A percentile compares a stretch with the other conserved stretches of the same genome.
phyloP scores from a whole-genome alignment of 2,888 invertebrate species.

The Hypolimnas misippus region DNA sequence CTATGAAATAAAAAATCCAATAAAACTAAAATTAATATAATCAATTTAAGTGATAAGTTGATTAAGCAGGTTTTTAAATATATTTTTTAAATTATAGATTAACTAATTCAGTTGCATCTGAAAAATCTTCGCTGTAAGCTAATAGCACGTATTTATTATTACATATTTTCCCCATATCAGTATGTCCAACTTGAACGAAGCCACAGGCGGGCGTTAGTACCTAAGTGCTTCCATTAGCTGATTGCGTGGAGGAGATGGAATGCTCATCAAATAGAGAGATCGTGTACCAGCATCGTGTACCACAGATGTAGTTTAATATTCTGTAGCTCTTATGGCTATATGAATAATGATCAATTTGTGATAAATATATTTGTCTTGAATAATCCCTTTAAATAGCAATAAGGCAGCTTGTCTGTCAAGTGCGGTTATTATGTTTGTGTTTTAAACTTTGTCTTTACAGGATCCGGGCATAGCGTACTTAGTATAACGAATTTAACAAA shows the following conservation, averaged over 20 bases:
- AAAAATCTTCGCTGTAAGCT: background rate
- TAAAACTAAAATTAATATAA: too few species aligned
- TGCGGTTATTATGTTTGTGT: conserved; percentile 12
- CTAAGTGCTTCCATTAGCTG: conserved; percentile 35
- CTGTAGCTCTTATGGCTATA: conserved; percentile 11
- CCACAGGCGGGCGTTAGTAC: conserved; percentile 17
- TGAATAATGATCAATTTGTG: conserved; percentile 19
- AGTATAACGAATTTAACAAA: too few species aligned
- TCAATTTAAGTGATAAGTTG: too few species aligned
- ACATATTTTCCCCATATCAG: too few species aligned
- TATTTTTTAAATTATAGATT: too few species aligned
- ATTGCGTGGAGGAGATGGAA: conserved; percentile 39
- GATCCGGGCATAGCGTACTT: background rate
- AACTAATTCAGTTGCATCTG: too few species aligned
- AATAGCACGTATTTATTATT: background rate
- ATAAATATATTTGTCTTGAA: background rate
- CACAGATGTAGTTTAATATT: background rate
- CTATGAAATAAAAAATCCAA: too few species aligned
- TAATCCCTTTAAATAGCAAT: background rate
- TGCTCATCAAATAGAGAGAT: conserved; percentile 38
- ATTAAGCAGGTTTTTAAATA: too few species aligned
- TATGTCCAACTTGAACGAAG: conserved; percentile 1
- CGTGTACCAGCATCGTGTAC: conserved; percentile 2
- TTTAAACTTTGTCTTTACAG: background rate
- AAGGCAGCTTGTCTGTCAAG: conserved; percentile 16